A percentile compares a stretch with the other conserved stretches of the same genome.
phyloP scores from a whole-genome alignment of 2,888 invertebrate species.

The Lumbricus terrestris region DNA sequence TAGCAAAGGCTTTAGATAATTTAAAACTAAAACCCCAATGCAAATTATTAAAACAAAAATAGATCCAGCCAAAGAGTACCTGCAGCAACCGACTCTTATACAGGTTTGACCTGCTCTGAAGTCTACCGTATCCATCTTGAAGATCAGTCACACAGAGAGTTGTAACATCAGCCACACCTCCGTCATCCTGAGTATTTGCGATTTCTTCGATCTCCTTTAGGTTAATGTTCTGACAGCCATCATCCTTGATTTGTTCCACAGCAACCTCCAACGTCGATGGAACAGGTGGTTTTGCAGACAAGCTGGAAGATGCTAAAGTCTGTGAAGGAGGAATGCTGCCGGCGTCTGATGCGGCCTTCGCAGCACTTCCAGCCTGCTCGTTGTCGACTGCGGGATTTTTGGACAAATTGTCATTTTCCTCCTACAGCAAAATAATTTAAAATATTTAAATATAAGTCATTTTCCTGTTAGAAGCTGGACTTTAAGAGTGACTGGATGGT shows the following conservation, averaged over 20 bases:
- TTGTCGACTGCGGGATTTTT: not conserved
- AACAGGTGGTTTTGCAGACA: not conserved
- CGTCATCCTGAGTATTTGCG: not conserved
- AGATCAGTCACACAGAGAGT: not conserved
- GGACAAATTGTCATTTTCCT: constrained; percentile 3
- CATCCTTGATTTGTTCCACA: not conserved
- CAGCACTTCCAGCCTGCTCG: not conserved
- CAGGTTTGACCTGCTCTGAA: not conserved
- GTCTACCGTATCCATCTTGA: not conserved
- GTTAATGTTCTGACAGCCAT: not conserved
- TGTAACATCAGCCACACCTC: not conserved
- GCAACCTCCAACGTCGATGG: not conserved
- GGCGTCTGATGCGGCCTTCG: not conserved
- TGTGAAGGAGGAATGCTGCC: not conserved
- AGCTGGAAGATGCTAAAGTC: not conserved
- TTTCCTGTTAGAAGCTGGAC: no score
- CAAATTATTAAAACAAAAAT: not conserved
- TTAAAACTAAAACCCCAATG: not conserved
- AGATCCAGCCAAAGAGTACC: not conserved
- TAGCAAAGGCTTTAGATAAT: not conserved
- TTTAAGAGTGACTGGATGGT: no score
- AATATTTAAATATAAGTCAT: not conserved
- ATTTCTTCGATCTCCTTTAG: not conserved
- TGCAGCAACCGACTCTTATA: not conserved
- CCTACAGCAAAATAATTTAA: no score